phyloP scores from a whole-genome alignment of 2,888 invertebrate genomes.

The Acronicta alni region DNA sequence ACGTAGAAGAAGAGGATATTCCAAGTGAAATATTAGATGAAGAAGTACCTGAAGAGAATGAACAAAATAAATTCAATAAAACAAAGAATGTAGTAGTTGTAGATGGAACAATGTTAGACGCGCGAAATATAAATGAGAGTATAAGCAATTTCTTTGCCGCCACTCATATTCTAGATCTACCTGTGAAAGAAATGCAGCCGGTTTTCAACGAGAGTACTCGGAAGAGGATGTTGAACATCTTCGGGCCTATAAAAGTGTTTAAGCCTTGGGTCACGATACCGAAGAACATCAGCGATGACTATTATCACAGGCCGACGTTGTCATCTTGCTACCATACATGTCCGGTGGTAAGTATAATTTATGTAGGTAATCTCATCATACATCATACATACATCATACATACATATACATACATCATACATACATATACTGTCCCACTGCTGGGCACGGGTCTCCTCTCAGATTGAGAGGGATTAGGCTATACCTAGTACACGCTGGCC shows the following conservation, averaged over 20 bases:
- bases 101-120: constrained; percentile 65
- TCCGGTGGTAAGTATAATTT: constrained; percentile 68
- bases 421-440: too few relatives aligned
- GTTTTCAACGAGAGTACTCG: constrained; percentile 64
- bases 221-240: constrained; percentile 63
- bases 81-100: constrained; percentile 69
- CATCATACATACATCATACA: too few relatives aligned
- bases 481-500: too few relatives aligned
- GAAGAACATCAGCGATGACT: constrained; percentile 66
- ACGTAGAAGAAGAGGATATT: background rate
- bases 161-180: constrained; percentile 75
- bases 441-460: too few relatives aligned
- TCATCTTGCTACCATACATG: constrained; percentile 78
- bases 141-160: constrained; percentile 77
- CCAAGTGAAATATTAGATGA: constrained; percentile 33
- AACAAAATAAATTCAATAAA: constrained; percentile 12
- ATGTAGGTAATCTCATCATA: background rate
- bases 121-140: constrained; percentile 69
- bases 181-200: constrained; percentile 63
- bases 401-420: too few relatives aligned
- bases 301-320: constrained; percentile 69
- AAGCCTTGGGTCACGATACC: constrained; percentile 72
- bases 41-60: constrained; percentile 4
- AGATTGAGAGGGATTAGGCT: too few relatives aligned
- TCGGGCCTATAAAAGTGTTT: constrained; percentile 73